Evolutionary conservation across 2,888 invertebrate genomes (phyloP), one percentile per base, ranked within the genome.

Genomic region (Toxonevra muliebris): DNA sequence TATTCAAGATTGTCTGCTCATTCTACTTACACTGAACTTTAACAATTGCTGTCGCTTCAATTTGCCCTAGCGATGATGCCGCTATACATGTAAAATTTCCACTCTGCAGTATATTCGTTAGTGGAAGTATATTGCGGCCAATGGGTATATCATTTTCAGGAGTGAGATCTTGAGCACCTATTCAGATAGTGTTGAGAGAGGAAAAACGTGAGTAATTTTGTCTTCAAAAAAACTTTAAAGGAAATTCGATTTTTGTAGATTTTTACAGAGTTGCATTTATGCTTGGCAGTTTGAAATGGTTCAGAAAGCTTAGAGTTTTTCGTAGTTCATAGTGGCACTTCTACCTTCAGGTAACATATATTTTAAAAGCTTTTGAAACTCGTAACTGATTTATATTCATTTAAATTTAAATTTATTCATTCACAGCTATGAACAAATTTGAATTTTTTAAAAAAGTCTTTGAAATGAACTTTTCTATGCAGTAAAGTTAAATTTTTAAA

Each of bases 21-120:
- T 2, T 7, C 11, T 13, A 88, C 90, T 92, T 86, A 97, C 98
- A 96, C 90, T 97, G 96, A 75, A 98, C 98, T 89, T 95, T 94
- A 75, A 99, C 96, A 79, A 92, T 89, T 12, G 96, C 92, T 0
- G 91, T 89, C 4, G 93, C 89, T 81, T 97, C 96, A 71, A 98
- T 96, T 79, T 94, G 92, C 57, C 97, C 98, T 65, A 98, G 89
- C 15, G 95, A 95, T 80, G 97, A 97, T 65, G 95, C 93, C 0
- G 98, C 98, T 71, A 96, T 93, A 84, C 98, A 99, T 0, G 98
- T 98, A 87, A 96, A 99, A 87, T 98, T 98, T 20, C 94, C 95
- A 0, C 97, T 95, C 82, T 96, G 93, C 77, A 93, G 90, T 74
- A 99, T 94, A 81, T 96, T 92, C 61, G 89, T 92, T 74, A 99